A percentile compares a stretch with the other conserved stretches of the same genome.
These are phyloP conservation scores for Steromphala cineraria DNA, from an alignment of 2,888 invertebrate genomes.

Conservation along the genomic window DNA sequence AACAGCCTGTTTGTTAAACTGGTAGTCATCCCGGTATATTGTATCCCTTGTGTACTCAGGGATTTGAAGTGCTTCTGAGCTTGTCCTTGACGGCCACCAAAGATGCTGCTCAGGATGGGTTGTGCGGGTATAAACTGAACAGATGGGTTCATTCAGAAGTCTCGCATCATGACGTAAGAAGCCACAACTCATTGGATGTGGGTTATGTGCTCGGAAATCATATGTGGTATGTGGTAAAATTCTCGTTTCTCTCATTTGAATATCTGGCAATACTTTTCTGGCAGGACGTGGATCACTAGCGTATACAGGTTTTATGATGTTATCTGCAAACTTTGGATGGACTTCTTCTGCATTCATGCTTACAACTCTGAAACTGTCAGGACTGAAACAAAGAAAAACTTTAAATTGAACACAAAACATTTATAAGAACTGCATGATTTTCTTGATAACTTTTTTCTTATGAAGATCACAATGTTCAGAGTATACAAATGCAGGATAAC, in stretches of 20 bases:
- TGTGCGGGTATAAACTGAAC: constrained; percentile 64
- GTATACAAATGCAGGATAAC: no score
- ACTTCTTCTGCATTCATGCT: constrained; percentile 64
- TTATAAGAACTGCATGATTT: no score
- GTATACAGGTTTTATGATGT: constrained; percentile 47
- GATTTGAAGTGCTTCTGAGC: constrained; percentile 49
- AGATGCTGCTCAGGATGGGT: constrained; percentile 53
- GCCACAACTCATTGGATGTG: constrained; percentile 64
- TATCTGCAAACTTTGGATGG: constrained; percentile 48
- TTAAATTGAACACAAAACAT: background rate
- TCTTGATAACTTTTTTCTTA: no score
- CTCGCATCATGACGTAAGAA: constrained; percentile 70
- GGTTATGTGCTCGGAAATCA: constrained; percentile 60
- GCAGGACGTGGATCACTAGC: constrained; percentile 39
- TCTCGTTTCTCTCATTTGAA: constrained; percentile 50
- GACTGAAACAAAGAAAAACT: constrained; percentile 55
- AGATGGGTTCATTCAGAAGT: constrained; percentile 70
- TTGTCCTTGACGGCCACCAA: constrained; percentile 69
- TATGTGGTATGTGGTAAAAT: constrained; percentile 35
- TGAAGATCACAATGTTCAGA: no score
- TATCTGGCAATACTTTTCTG: constrained; percentile 45
- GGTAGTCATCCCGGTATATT: constrained; percentile 62
- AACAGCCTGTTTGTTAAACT: constrained; percentile 36
- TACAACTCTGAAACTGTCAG: constrained; percentile 71
- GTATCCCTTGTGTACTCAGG: constrained; percentile 66